Conservation (phyloP, 2,797 vertebrate species). For the Astyanax mexicanus region DNA sequence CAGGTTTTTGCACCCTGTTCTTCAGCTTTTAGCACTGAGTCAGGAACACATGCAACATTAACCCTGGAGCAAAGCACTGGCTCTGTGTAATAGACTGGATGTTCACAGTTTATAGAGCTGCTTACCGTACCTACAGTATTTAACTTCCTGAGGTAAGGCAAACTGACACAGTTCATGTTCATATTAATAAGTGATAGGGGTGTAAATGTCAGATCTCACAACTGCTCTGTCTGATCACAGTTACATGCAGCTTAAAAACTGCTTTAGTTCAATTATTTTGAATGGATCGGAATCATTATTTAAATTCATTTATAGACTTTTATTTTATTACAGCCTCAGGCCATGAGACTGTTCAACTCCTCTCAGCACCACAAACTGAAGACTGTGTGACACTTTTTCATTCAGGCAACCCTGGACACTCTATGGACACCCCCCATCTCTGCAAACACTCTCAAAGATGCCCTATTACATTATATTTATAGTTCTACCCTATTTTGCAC, state of each 20-base stretch:
- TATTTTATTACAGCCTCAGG: no score
- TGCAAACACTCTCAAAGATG: no score
- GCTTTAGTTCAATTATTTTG: not conserved
- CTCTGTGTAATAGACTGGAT: not conserved
- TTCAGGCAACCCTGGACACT: no score
- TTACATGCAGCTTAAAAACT: not conserved
- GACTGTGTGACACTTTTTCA: no score
- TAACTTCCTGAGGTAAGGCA: not conserved
- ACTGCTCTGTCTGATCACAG: not conserved
- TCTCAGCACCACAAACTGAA: no score
- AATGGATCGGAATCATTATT: no score
- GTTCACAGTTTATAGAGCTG: not conserved
- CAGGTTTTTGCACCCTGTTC: constrained; percentile 7
- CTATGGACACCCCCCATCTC: no score
- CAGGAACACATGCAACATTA: constrained; percentile 3
- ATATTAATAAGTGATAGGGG: not conserved
- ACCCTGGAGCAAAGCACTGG: not conserved
- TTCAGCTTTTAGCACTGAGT: constrained; percentile 14
- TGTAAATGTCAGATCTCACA: not conserved
- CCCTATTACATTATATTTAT: no score
- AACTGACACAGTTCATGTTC: not conserved
- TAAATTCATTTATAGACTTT: no score
- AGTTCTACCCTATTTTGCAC: no score
- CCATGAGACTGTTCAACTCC: no score
- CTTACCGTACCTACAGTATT: not conserved